phyloP scores from a whole-genome alignment of 2,888 invertebrate species.

The Drosophila ezoana region DNA sequence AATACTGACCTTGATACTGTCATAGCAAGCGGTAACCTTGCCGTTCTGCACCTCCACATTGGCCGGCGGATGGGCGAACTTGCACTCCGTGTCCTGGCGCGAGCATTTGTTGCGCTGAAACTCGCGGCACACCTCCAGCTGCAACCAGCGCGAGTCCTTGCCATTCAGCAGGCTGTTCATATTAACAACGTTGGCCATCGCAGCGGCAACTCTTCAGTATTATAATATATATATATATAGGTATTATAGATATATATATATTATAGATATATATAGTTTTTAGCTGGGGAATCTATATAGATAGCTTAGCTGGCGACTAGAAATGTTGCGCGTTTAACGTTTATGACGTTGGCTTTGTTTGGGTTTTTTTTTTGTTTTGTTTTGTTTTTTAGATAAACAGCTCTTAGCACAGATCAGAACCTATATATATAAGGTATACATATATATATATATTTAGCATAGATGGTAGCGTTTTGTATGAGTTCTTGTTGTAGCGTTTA shows the following conservation, averaged over 20 bases:
- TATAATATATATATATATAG: constrained; percentile 27
- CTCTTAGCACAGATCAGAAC: constrained; percentile 60
- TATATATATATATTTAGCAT: constrained; percentile 60
- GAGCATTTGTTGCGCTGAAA: constrained; percentile 99
- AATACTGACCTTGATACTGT: constrained; percentile 98
- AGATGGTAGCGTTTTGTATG: constrained; percentile 65
- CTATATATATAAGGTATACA: constrained; percentile 50
- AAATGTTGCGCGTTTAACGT: constrained; percentile 64
- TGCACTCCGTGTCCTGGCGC: constrained; percentile 99
- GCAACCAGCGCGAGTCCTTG: constrained; percentile 99
- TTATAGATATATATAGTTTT: constrained; percentile 16
- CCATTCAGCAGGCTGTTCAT: constrained; percentile 98
- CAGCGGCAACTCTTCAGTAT: constrained; percentile 49
- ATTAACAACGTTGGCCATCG: constrained; percentile 95
- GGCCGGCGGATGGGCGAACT: constrained; percentile 99
- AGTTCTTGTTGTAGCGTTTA: constrained; percentile 55
- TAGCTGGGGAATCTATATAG: constrained; percentile 52
- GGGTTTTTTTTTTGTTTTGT: background rate
- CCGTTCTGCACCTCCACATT: constrained; percentile 99
- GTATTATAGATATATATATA: constrained; percentile 13
- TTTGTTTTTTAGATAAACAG: constrained; percentile 26
- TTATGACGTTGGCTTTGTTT: constrained; percentile 46
- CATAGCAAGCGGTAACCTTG: constrained; percentile 99
- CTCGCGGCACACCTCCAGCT: constrained; percentile 99
- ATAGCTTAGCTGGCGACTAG: constrained; percentile 75